Conservation (phyloP, 2,797 vertebrate genomes). For the Bradypodion ventrale region DNA sequence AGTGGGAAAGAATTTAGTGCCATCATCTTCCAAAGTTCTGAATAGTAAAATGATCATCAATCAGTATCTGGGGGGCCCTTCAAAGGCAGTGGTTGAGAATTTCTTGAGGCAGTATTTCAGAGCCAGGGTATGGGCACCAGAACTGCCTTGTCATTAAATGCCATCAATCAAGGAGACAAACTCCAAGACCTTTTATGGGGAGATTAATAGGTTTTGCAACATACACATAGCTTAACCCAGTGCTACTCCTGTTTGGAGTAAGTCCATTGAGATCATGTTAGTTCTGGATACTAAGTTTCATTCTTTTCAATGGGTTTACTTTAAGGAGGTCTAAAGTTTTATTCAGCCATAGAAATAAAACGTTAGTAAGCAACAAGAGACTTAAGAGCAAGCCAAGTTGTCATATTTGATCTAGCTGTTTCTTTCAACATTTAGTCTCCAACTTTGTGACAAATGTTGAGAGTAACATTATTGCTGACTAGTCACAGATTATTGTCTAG, state of each 20-base stretch:
- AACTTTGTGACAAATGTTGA: slow-evolving; percentile 48
- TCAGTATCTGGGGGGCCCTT: neutral
- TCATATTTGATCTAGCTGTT: neutral
- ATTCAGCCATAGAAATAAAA: neutral
- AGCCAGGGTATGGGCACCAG: neutral
- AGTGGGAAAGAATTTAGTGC: too few species aligned
- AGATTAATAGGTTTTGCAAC: neutral
- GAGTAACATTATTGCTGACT: slow-evolving; percentile 46
- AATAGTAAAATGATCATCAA: too few species aligned
- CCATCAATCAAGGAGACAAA: neutral
- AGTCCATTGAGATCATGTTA: neutral
- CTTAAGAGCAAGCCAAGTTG: neutral
- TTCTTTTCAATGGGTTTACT: neutral
- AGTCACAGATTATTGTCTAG: slow-evolving; percentile 48
- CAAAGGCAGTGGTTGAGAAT: too few species aligned
- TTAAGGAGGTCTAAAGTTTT: neutral
- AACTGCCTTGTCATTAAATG: neutral
- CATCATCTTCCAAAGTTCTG: too few species aligned
- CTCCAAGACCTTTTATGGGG: neutral
- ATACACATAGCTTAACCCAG: too few species aligned
- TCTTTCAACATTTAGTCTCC: slow-evolving; percentile 20
- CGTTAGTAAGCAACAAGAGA: neutral
- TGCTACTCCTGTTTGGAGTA: too few species aligned
- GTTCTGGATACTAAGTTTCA: neutral
- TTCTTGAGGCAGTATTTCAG: neutral